phyloP scores from a whole-genome alignment of 2,797 vertebrate genomes.

The Premnoplex brunnescens region DNA sequence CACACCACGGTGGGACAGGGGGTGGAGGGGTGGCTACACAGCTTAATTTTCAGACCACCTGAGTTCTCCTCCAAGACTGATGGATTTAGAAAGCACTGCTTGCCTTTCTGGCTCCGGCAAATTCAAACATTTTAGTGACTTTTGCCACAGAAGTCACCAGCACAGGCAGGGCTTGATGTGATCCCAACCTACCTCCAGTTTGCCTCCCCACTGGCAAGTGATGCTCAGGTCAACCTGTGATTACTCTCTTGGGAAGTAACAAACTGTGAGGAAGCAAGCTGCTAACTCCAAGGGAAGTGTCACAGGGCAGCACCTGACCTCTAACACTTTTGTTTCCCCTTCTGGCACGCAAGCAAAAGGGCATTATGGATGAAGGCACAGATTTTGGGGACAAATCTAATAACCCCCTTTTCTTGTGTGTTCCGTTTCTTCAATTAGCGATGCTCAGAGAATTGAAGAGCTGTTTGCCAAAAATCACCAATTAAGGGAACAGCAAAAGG shows the following conservation, averaged over 20 bases:
- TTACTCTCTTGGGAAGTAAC: not conserved
- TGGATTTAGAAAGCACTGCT: not conserved
- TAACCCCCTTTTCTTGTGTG: not conserved
- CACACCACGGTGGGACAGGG: fast-evolving
- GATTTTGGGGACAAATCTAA: not conserved
- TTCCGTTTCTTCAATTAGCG: conserved; percentile 71
- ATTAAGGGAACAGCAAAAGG: conserved; percentile 90
- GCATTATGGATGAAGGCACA: fast-evolving
- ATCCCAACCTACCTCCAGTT: not conserved
- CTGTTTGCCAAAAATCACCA: conserved; percentile 93
- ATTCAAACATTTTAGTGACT: not conserved
- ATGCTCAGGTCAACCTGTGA: fast-evolving
- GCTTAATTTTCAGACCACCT: not conserved
- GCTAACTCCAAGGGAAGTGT: not conserved
- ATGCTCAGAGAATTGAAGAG: conserved; percentile 91
- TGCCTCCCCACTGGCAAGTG: not conserved
- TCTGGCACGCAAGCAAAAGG: not conserved
- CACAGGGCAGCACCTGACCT: not conserved
- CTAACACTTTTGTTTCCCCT: not conserved
- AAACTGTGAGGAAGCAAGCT: not conserved
- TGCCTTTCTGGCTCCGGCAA: not conserved
- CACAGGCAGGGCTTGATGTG: not conserved
- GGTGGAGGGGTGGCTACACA: fast-evolving
- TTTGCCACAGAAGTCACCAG: not conserved
- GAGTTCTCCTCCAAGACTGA: not conserved